These are phyloP conservation scores for Sorex araneus DNA, from an alignment of 2,113 vertebrate species.

Conservation along the genomic window DNA sequence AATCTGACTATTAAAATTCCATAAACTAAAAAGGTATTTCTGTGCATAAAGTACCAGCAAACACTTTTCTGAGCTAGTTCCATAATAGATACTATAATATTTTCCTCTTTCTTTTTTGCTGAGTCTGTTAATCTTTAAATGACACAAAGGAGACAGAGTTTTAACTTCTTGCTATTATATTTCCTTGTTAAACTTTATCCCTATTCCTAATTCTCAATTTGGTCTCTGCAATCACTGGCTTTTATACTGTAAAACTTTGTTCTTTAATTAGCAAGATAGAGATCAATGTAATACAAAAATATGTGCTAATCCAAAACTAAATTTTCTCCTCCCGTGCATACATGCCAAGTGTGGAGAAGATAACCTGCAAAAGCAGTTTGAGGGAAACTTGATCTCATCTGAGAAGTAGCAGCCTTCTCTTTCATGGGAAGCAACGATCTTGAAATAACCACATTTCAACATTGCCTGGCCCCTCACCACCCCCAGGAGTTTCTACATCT, in stretches of 20 bases:
- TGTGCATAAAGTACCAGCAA: background rate
- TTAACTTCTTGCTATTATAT: slow-evolving; percentile 60
- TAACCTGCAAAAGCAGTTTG: slow-evolving; percentile 14
- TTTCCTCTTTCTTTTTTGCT: slow-evolving; percentile 51
- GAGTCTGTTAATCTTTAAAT: slow-evolving; percentile 52
- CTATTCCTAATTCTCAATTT: slow-evolving; percentile 46
- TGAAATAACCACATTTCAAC: background rate
- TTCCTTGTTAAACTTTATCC: slow-evolving; percentile 62
- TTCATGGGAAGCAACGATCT: slow-evolving; percentile 2
- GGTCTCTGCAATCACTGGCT: slow-evolving; percentile 54
- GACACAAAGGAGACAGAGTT: slow-evolving; percentile 32
- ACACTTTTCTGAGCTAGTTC: slow-evolving; percentile 13
- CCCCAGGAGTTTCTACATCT: background rate
- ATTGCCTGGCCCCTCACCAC: background rate
- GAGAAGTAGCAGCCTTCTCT: slow-evolving; percentile 57
- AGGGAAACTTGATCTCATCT: slow-evolving; percentile 63
- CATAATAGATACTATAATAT: background rate
- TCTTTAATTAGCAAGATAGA: slow-evolving; percentile 74
- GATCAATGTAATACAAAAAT: slow-evolving; percentile 55
- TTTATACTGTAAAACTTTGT: slow-evolving; percentile 65
- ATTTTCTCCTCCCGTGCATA: background rate
- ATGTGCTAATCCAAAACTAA: slow-evolving; percentile 15
- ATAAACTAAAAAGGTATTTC: background rate
- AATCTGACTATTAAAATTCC: slow-evolving; percentile 24
- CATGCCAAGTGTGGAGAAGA: slow-evolving; percentile 32